Base-by-base conservation (phyloP, 2,797 vertebrate species). In the Chloroceryle amazona region DNA sequence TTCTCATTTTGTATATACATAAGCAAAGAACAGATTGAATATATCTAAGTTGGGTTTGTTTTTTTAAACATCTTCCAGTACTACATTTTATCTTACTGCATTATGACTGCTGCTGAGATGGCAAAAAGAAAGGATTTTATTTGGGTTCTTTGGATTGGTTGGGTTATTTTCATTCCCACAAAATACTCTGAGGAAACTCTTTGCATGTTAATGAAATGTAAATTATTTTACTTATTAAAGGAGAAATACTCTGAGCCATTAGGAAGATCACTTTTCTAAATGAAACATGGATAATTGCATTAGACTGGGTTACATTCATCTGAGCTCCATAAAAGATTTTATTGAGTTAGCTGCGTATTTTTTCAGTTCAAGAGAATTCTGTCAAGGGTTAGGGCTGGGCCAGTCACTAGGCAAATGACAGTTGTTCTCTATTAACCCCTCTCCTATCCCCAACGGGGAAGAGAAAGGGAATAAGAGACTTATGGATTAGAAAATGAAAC, bases 271-370 rank as follows among this genome's bases (percentile, higher is more conserved):
- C 35, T 85, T 20, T 71, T 89, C 57, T 86, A 86, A 95, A 86
- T 73, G 76, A 80, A 90, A 94, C 26, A 33, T 42, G 31, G 39
- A 85, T 84, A 95, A 95, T 68, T 94, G 8, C 33, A 73, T 84
- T 79, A 90, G 49, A 85, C 70, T 23, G 10, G 13, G 7, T 73
- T 82, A 81, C 5, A 5, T 74, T 92, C 70, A 90, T 28, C 54
- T 63, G 54, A 93, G 35, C 11, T 93, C 35, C 2, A 0, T 11
- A 68, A 60, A 81, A 85, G 37, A 62, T 37, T 91, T 87, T 88
- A 52, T n/a, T n/a, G 41, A 74, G 41, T 81, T 67, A 82, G 16
- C 21, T 44, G 21, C 1, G 2, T 47, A 51, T 78, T 57, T 84
- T 82, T 89, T 74, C 58, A 58, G 44, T 14, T 65, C 18, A 72